Percentiles rank a stretch among this genome's conserved stretches.
Conservation (phyloP, 2,797 vertebrate genomes). For the Champsocephalus gunnari region DNA sequence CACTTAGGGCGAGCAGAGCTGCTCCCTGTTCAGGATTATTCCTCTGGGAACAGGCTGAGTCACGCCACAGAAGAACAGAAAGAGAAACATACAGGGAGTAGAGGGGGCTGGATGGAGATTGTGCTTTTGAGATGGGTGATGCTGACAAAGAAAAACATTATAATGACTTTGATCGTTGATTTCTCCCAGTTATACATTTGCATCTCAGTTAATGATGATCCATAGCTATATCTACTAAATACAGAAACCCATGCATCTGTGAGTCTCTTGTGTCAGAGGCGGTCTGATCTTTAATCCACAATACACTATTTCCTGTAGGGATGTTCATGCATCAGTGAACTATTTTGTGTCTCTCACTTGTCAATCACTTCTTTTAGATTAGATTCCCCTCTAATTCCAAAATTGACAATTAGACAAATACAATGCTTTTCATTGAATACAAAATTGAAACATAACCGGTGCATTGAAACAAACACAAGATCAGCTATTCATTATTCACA, state of each 20-base stretch:
- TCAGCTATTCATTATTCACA: not conserved
- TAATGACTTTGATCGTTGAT: conserved; percentile 36
- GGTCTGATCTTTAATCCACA: conserved; percentile 10
- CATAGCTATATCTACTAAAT: conserved; percentile 14
- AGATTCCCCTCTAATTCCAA: not conserved
- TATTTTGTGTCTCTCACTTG: not conserved
- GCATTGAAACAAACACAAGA: not conserved
- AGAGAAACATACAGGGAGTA: conserved; percentile 24
- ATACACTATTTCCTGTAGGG: conserved; percentile 10
- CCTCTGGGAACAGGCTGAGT: conserved; percentile 79
- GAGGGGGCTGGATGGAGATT: conserved; percentile 14
- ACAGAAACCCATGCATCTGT: conserved; percentile 17
- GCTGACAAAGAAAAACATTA: conserved; percentile 24
- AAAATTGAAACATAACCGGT: not conserved
- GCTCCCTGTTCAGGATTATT: conserved; percentile 77
- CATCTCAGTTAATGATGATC: conserved; percentile 21
- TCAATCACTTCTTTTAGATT: not conserved
- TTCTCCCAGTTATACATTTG: conserved; percentile 11
- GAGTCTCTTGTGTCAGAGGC: conserved; percentile 12
- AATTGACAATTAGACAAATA: not conserved
- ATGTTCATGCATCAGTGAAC: not conserved
- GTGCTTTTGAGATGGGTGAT: conserved; percentile 33
- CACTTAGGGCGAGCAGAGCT: conserved; percentile 56
- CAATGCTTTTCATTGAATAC: not conserved
- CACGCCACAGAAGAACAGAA: conserved; percentile 68